Base-by-base conservation (phyloP, 1,140 invertebrate species). In the Telenomus remus region DNA sequence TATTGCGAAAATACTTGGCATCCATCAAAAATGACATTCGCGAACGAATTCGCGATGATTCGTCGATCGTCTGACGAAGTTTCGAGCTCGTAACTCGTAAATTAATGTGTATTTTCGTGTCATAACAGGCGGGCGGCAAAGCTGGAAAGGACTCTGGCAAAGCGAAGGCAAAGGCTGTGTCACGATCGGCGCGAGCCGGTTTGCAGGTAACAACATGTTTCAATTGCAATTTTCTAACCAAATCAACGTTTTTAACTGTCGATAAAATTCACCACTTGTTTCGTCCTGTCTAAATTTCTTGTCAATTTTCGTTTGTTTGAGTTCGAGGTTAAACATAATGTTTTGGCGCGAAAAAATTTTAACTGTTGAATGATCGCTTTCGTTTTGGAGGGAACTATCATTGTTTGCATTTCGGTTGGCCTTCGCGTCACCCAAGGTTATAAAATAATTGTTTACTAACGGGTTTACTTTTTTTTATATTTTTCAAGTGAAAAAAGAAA, bases 81-180 rank as follows among this genome's bases (percentile, higher is more conserved):
- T 89, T 89, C 60, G 78, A 81, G 56, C 10, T 7, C 48, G 76
- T 84, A 85, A 44, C 82, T 79, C 59, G 53, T 53, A 84, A 85
- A 88, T 89, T 87, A 88, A 89, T 78, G 56, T 57, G 81, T 72
- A 84, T 87, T 86, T 86, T 84, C 69, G 79, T 81, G 81, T 78
- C 72, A 80, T 61, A 69, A 79, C 78, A 95, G 97, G 97, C 97
- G 92, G 97, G 97, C 85, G 98, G 98, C 85, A 99, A 99, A 95
- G 97, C 98, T 89, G 98, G 98, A 84, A 99, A 99, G 91, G 97
- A 99, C 91, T 98, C 97, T 50, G 98, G 98, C 82, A 99, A 99
- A 91, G 95, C 97, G n/a, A 99, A 99, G 90, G 96, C 97, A 49
- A 99, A 99, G 91, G 97, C 98, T 78, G 96, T 99, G 42, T 99